Percentiles rank a stretch among this genome's conserved stretches.
These are phyloP conservation scores for Forpus xanthops DNA, from an alignment of 2,797 vertebrate genomes.

Conservation along the genomic window DNA sequence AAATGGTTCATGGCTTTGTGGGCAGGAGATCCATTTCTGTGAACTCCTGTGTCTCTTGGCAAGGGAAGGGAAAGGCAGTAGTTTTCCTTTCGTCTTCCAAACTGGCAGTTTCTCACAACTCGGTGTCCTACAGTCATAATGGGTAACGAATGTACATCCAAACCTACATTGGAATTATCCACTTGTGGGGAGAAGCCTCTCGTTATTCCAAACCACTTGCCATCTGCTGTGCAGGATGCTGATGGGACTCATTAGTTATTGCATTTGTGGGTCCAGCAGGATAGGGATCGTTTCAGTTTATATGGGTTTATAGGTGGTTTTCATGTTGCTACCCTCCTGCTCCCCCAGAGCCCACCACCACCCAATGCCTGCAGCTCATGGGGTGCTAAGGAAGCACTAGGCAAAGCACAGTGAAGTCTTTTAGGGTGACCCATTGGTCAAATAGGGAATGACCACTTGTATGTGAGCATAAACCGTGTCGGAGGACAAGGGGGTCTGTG, in stretches of 20 bases:
- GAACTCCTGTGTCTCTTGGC: slow-evolving; percentile 48
- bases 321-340: neutral
- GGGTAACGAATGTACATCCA: slow-evolving; percentile 41
- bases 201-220: slow-evolving; percentile 36
- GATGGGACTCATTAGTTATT: slow-evolving; percentile 14
- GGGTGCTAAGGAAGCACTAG: neutral
- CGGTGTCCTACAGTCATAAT: slow-evolving; percentile 22
- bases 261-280: neutral
- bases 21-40: slow-evolving; percentile 42
- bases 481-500: neutral
- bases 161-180: slow-evolving; percentile 36
- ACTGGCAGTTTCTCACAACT: slow-evolving; percentile 21
- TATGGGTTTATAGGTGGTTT: neutral
- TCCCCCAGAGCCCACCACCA: neutral
- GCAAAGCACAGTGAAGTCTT: neutral
- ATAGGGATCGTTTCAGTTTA: neutral
- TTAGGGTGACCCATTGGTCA: neutral
- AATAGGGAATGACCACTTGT: neutral
- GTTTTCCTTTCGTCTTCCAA: slow-evolving; percentile 54
- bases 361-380: neutral
- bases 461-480: neutral
- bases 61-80: slow-evolving; percentile 12
- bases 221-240: slow-evolving; percentile 33
- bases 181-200: slow-evolving; percentile 39
- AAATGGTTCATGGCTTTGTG: slow-evolving; percentile 40